Base-by-base conservation (phyloP, 1,140 invertebrate genomes). In the Heliconius congener region DNA sequence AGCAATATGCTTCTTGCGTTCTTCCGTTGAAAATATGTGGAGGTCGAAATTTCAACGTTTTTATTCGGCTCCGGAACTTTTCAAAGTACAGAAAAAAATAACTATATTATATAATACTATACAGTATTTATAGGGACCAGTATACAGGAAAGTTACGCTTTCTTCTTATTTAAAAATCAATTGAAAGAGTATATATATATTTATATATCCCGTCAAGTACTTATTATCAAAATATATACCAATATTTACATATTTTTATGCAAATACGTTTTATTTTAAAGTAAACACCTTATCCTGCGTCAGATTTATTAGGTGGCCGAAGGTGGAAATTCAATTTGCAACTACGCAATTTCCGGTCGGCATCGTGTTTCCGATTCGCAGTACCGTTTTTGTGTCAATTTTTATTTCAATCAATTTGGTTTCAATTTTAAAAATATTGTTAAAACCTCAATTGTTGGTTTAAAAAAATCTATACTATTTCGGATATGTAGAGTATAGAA, bases 261-360 rank as follows among this genome's bases (percentile, higher is more conserved):
- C 18, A n/a, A 72, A 37, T 42, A n/a, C 71, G 34, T 72, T 72
- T 72, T 72, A n/a, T 6, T 72, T 72, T 72, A 42, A 66, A 72
- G 71, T 72, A 42, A 37, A 72, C 71, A 39, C 71, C 57, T 76
- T 34, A 60, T 50, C 39, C 42, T 30, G 27, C 18, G 37, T 76
- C 85, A 84, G 83, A 87, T 88, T 91, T 93, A 91, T 92, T 91
- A 92, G 87, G 86, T 86, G 84, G 84, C 87, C 87, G 89, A 86
- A 81, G 85, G 78, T 90, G 91, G 89, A 93, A 92, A 93, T 93
- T 92, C 89, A 92, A 92, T 92, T 90, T 91, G 89, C 81, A 91
- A 89, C 89, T 90, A 92, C 89, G 91, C 91, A 91, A 88, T 90
- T 91, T 91, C 91, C 87, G 90, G 86, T 83, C 85, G 89, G 83